Conservation (phyloP, 1,140 invertebrate species). For the Microplitis demolitor region DNA sequence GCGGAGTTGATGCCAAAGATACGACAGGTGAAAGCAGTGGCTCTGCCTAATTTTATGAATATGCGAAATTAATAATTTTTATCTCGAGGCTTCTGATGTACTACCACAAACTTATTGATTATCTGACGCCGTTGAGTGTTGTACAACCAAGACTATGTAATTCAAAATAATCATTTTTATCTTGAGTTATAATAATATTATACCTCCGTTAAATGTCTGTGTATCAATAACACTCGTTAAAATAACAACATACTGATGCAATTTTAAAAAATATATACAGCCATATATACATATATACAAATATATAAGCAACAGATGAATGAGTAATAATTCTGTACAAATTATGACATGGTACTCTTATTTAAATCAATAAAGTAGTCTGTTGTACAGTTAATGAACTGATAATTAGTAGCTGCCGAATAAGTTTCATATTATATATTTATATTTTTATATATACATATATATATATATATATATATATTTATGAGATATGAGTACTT, state of each 20-base stretch:
- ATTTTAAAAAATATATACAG: neutral
- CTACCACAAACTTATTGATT: conserved; percentile 35
- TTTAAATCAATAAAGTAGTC: conserved; percentile 43
- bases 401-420: conserved; percentile 40
- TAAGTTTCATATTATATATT: neutral
- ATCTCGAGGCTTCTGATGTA: conserved; percentile 4
- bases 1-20: neutral
- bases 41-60: conserved; percentile 43
- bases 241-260: no score
- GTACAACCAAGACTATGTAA: neutral
- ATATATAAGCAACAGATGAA: conserved; percentile 5
- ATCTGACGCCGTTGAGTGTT: conserved; percentile 15
- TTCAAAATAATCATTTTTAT: neutral
- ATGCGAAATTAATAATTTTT: conserved; percentile 46
- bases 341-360: conserved; percentile 6
- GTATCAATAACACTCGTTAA: neutral
- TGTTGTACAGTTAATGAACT: conserved; percentile 38
- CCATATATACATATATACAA: neutral
- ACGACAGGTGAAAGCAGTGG: conserved; percentile 33
- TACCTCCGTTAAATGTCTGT: neutral
- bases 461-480: neutral
- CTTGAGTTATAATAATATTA: neutral
- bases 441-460: no score
- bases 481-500: conserved; percentile 3
- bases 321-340: neutral